Evolutionary conservation across 1,140 invertebrate species (phyloP).

Genomic region (Meloidogyne hapla): DNA sequence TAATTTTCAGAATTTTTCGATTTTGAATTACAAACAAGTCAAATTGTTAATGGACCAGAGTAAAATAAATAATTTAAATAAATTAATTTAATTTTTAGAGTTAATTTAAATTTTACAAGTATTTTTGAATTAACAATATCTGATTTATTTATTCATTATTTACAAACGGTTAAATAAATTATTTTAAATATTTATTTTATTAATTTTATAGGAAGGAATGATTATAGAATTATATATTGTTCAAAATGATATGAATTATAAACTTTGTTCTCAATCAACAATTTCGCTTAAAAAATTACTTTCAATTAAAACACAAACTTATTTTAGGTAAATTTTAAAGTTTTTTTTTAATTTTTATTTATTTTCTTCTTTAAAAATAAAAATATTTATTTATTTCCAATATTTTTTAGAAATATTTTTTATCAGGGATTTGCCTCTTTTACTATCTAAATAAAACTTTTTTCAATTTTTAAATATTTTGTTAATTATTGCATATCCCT

Average conservation of each 20-base stretch:
- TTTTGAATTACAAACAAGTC: constrained; percentile 59
- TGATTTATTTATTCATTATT: constrained; percentile 57
- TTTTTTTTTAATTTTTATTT: not conserved
- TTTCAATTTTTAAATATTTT: too few relatives aligned
- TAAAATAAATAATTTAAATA: constrained; percentile 21
- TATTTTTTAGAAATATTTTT: too few relatives aligned
- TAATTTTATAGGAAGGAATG: constrained; percentile 27
- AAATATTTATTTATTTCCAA: too few relatives aligned
- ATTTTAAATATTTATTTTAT: constrained; percentile 11
- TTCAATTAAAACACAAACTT: constrained; percentile 23
- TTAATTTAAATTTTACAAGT: constrained; percentile 44
- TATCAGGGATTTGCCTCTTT: too few relatives aligned
- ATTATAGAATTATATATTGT: constrained; percentile 25
- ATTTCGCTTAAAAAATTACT: constrained; percentile 31
- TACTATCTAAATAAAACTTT: too few relatives aligned
- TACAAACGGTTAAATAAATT: constrained; percentile 51
- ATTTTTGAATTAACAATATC: constrained; percentile 57
- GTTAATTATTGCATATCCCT: too few relatives aligned
- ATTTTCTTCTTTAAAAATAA: too few relatives aligned
- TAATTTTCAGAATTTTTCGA: constrained; percentile 55
- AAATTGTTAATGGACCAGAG: constrained; percentile 49
- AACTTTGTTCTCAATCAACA: constrained; percentile 20
- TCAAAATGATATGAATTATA: constrained; percentile 13
- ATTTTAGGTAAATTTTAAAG: constrained; percentile 11
- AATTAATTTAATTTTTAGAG: constrained; percentile 39